Percentiles rank a stretch among this genome's conserved stretches.
Evolutionary conservation across 2,113 vertebrate genomes (phyloP).

Genomic region (Pavo muticus): DNA sequence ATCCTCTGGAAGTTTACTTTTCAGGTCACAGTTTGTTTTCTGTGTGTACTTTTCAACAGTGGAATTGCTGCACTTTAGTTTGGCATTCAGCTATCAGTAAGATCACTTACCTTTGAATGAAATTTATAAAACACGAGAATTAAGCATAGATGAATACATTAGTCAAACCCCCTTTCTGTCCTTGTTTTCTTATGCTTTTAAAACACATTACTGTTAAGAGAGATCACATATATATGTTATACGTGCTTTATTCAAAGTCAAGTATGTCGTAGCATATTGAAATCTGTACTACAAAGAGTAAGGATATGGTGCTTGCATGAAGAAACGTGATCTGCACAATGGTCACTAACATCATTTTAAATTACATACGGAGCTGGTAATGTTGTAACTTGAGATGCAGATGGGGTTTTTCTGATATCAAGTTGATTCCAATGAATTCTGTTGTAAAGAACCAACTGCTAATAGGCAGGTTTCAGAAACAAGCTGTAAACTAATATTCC

Average conservation of each 20-base stretch:
- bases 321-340: slow-evolving; percentile 20
- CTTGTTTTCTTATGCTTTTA: not conserved
- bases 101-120: slow-evolving; percentile 37
- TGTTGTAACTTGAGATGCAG: slow-evolving; percentile 6
- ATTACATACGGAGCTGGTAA: not conserved
- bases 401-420: not conserved
- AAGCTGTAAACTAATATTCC: not conserved
- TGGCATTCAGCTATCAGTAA: slow-evolving; percentile 54
- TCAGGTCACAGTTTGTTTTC: slow-evolving; percentile 59
- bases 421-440: not conserved
- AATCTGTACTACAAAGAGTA: slow-evolving; percentile 14
- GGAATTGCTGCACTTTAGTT: slow-evolving; percentile 49
- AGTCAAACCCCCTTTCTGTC: slow-evolving; percentile 18
- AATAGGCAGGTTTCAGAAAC: not conserved
- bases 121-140: slow-evolving; percentile 42
- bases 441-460: not conserved
- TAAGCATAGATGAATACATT: not conserved
- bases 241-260: not conserved
- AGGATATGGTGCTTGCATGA: not conserved
- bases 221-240: not conserved
- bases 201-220: not conserved
- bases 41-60: slow-evolving; percentile 68
- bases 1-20: slow-evolving; percentile 66
- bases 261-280: not conserved
- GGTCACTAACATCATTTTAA: slow-evolving; percentile 28